Evolutionary conservation across 2,113 vertebrate genomes (phyloP).

Genomic region (Pionites leucogaster): DNA sequence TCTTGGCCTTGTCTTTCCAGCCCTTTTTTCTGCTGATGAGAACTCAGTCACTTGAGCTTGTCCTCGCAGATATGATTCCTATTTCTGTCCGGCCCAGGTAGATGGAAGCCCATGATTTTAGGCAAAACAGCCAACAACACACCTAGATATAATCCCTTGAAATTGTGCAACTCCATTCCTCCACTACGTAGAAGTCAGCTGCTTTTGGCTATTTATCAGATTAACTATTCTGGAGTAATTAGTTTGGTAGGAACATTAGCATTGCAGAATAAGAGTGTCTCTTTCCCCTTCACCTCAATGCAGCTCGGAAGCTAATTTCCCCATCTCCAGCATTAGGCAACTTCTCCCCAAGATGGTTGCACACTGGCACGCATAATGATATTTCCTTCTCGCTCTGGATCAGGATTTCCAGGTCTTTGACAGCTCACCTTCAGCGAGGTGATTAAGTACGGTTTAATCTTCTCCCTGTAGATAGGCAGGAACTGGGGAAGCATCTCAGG

Average conservation of each 20-base stretch:
- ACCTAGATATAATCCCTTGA: not conserved
- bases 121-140: not conserved
- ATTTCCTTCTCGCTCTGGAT: not conserved
- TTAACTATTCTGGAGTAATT: not conserved
- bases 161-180: not conserved
- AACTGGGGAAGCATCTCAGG: not conserved
- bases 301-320: not conserved
- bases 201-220: not conserved
- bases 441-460: not conserved
- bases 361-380: not conserved
- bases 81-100: not conserved
- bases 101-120: not conserved
- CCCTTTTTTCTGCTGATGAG: not conserved
- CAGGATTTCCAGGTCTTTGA: conserved; percentile 4
- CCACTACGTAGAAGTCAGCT: not conserved
- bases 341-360: not conserved
- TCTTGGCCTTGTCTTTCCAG: not conserved
- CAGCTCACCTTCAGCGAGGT: not conserved
- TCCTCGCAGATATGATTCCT: not conserved
- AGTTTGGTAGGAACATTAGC: not conserved
- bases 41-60: not conserved
- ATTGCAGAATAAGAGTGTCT: not conserved
- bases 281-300: not conserved
- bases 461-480: not conserved
- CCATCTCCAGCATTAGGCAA: not conserved